phyloP scores from a whole-genome alignment of 2,888 invertebrate genomes.

The Petrophora chlorosata region DNA sequence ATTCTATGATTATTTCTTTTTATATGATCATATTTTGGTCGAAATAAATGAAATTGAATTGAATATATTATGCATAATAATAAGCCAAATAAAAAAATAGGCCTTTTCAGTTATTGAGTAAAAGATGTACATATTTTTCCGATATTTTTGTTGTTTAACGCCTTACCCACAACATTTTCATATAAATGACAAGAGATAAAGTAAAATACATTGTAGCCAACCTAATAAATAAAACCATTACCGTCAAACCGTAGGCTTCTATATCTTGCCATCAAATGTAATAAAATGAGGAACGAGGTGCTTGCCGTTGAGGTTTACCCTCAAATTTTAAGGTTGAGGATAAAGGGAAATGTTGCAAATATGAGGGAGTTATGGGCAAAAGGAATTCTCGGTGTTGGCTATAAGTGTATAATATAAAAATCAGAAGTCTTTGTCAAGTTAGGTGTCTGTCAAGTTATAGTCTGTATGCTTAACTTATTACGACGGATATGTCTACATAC shows the following conservation, averaged over 20 bases:
- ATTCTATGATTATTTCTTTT: too few species aligned
- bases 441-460: too few species aligned
- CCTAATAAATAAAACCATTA: slow-evolving; percentile 22
- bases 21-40: too few species aligned
- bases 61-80: too few species aligned
- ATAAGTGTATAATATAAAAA: too few species aligned
- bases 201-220: slow-evolving; percentile 24
- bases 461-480: too few species aligned
- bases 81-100: too few species aligned
- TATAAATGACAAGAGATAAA: slow-evolving; percentile 21
- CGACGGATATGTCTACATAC: too few species aligned
- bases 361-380: too few species aligned
- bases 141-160: slow-evolving; percentile 6
- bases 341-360: not conserved
- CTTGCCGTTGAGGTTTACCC: slow-evolving; percentile 3
- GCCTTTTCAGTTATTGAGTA: not conserved
- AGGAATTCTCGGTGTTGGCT: too few species aligned
- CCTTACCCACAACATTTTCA: slow-evolving; percentile 13
- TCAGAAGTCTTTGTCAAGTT: too few species aligned
- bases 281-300: slow-evolving; percentile 56
- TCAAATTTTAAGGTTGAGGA: not conserved
- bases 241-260: slow-evolving; percentile 23
- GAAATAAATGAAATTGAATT: too few species aligned
- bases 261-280: slow-evolving; percentile 42
- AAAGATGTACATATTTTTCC: not conserved